Conservation (phyloP, 2,113 vertebrate species). For the Neogale vison region DNA sequence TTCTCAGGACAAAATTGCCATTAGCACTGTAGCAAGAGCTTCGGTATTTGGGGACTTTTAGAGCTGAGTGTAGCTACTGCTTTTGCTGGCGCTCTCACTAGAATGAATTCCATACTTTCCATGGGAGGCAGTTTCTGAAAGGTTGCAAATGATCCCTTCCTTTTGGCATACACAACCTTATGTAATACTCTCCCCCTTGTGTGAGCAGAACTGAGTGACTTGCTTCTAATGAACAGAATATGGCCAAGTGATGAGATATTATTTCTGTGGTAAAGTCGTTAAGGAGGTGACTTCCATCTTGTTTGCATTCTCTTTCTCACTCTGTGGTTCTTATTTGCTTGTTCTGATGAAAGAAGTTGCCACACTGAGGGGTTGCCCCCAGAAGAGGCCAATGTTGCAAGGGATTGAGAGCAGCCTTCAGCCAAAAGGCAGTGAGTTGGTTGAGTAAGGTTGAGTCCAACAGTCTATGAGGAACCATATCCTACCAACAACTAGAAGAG, state of each 20-base stretch:
- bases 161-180: neutral
- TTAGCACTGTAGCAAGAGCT: neutral
- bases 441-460: neutral
- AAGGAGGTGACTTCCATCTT: neutral
- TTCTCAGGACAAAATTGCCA: neutral
- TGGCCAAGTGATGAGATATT: neutral
- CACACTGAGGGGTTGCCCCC: neutral
- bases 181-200: neutral
- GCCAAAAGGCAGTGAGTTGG: neutral
- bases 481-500: rapidly evolving
- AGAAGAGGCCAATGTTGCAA: neutral
- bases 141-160: neutral
- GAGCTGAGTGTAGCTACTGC: neutral
- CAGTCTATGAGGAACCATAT: neutral
- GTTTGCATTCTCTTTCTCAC: neutral
- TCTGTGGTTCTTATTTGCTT: neutral
- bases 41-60: neutral
- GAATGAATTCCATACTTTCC: neutral
- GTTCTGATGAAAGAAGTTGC: neutral
- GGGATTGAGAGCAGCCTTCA: neutral
- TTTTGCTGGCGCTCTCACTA: neutral
- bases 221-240: neutral
- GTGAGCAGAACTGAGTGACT: neutral
- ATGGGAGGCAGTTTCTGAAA: neutral
- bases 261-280: neutral